Evolutionary conservation across 2,113 vertebrate species (phyloP).

Genomic region (Petromus typicus): DNA sequence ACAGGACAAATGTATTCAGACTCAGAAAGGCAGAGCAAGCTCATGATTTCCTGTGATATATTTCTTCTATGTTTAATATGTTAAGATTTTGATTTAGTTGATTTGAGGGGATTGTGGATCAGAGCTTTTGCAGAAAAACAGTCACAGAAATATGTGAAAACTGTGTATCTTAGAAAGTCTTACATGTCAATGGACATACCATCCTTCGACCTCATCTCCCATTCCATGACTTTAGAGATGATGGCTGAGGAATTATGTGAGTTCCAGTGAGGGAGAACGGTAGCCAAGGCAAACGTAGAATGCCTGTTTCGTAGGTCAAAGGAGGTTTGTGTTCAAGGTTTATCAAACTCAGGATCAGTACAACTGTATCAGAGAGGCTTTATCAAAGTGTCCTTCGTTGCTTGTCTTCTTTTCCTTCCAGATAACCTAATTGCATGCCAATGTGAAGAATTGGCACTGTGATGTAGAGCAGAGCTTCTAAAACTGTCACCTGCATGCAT

Average conservation of each 20-base stretch:
- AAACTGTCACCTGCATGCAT: accelerated
- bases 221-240: not conserved
- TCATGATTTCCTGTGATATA: not conserved
- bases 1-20: not conserved
- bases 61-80: not conserved
- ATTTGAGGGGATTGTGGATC: not conserved
- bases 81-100: not conserved
- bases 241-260: not conserved
- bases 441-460: accelerated
- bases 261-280: not conserved
- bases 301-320: not conserved
- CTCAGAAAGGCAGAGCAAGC: not conserved
- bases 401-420: not conserved
- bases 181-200: not conserved
- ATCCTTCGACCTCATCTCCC: not conserved
- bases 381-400: accelerated
- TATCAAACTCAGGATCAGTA: not conserved
- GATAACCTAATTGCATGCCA: accelerated
- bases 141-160: not conserved
- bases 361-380: not conserved
- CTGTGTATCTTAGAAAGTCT: not conserved
- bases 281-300: not conserved
- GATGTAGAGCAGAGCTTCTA: not conserved
- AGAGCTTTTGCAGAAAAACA: not conserved
- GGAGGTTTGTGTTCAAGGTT: not conserved